Base-by-base conservation (phyloP, 37 sponge, comb jelly and placozoan genomes). In the Aplysina aerophoba region DNA sequence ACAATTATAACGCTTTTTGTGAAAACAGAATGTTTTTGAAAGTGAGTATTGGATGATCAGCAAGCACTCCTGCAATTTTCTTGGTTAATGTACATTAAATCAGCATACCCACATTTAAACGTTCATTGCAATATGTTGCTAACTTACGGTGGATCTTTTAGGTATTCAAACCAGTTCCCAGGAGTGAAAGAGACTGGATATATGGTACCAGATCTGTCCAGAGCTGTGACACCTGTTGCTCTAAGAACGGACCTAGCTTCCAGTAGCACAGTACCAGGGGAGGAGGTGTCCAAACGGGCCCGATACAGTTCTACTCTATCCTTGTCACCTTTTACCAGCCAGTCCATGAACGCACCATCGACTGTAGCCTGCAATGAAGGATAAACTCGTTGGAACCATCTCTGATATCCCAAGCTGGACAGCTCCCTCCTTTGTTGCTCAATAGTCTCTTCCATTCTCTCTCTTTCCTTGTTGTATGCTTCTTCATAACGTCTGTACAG, bases 131-230 rank as follows among this genome's bases (percentile, higher is more conserved):
- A 44, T 8, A 44, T 44, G 8, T 44, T 44, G 50, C 50, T 44
- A 44, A 71, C 73, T 35, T 71, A 71, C 73, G 73, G 50, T 11
- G 50, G 73, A 71, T 71, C 73, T 71, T 33, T 87, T 25, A 71
- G 73, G 44, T 85, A 89, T 27, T 81, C 59, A 62, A 74, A 89
- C 90, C 90, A 89, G 66, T 89, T 73, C 39, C 81, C 71, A 8
- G 90, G 90, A 24, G 55, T 80, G 37, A 85, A 89, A 25, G 55
- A 71, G 34, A 89, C 90, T n/a, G 90, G 90, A 73, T 89, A 89
- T 0, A 89, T 44, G n/a, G 81, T 89, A 0, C 86, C 28, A 16
- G 86, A 65, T 15, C 90, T 81, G 73, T 89, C 90, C 6, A 89
- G 64, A 19, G 90, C 65, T 53, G 35, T 24, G 4, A 89, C 73